Evolutionary conservation across 2,888 invertebrate genomes (phyloP).

Genomic region (Caenorhabditis auriculariae): DNA sequence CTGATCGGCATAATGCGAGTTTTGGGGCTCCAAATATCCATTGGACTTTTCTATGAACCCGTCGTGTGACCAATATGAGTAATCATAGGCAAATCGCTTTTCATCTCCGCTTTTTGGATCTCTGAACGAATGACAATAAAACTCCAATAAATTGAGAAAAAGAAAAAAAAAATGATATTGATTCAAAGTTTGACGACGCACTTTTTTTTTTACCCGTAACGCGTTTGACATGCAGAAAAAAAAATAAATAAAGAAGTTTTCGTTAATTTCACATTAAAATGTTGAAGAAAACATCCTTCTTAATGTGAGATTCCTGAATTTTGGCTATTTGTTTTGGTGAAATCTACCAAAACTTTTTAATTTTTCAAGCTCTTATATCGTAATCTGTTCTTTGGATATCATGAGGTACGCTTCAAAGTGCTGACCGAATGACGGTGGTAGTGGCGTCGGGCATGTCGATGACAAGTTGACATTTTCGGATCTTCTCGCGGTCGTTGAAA

Average conservation of each 20-base stretch:
- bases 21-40: slow-evolving; percentile 66
- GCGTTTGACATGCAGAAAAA: too few species aligned
- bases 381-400: not conserved
- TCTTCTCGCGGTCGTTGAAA: slow-evolving; percentile 69
- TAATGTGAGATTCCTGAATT: too few species aligned
- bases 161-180: too few species aligned
- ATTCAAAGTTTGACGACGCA: too few species aligned
- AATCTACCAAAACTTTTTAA: too few species aligned
- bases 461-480: slow-evolving; percentile 66
- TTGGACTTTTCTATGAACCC: slow-evolving; percentile 66
- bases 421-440: slow-evolving; percentile 64
- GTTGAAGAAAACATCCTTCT: too few species aligned
- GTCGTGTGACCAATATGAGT: slow-evolving; percentile 71
- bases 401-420: not conserved
- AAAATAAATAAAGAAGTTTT: not conserved
- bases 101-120: slow-evolving; percentile 66
- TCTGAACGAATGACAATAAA: too few species aligned
- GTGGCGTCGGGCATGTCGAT: slow-evolving; percentile 66
- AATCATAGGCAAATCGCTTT: slow-evolving; percentile 69
- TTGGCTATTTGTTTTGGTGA: too few species aligned
- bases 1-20: slow-evolving; percentile 68
- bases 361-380: too few species aligned
- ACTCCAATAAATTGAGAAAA: too few species aligned
- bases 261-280: too few species aligned
- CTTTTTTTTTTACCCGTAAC: too few species aligned